phyloP scores from a whole-genome alignment of 1,140 invertebrate genomes.

The Hypothenemus hampei region DNA sequence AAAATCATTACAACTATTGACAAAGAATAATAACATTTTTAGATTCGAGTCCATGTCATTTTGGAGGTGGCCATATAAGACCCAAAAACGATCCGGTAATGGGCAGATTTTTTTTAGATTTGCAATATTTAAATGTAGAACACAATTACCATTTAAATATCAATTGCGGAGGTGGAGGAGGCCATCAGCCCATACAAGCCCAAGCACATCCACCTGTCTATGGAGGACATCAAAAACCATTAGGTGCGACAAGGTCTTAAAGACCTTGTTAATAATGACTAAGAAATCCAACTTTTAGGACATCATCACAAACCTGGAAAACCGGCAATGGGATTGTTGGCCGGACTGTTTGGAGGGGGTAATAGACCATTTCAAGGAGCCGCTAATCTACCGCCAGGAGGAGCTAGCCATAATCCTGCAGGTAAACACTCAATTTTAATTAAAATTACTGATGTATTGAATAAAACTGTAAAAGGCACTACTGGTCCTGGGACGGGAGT shows the following conservation, averaged over 20 bases:
- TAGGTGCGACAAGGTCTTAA: not conserved
- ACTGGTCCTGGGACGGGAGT: not conserved
- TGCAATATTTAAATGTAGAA: constrained; percentile 18
- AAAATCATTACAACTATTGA: not conserved
- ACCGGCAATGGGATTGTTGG: not conserved
- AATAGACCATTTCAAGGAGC: not conserved
- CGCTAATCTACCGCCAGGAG: not conserved
- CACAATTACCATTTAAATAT: constrained; percentile 26
- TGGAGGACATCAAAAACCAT: constrained; percentile 10
- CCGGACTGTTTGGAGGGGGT: not conserved
- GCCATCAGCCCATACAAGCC: constrained; percentile 7
- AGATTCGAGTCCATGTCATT: constrained; percentile 10
- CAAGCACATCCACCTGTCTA: constrained; percentile 22
- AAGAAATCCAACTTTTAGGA: not conserved
- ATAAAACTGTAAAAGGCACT: no score
- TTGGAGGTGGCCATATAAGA: constrained; percentile 14
- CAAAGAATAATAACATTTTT: not conserved
- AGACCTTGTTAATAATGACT: not conserved
- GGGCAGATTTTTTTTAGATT: constrained; percentile 25
- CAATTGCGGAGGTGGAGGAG: constrained; percentile 17
- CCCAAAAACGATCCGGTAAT: not conserved
- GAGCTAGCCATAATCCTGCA: no score
- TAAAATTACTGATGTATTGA: no score
- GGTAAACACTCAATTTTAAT: no score
- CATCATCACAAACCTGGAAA: constrained; percentile 1